A percentile compares a stretch with the other conserved stretches of the same genome.
Conservation (phyloP, 35 echinoderm and acorn worm genomes). For the Hemicentrotus pulcherrimus region DNA sequence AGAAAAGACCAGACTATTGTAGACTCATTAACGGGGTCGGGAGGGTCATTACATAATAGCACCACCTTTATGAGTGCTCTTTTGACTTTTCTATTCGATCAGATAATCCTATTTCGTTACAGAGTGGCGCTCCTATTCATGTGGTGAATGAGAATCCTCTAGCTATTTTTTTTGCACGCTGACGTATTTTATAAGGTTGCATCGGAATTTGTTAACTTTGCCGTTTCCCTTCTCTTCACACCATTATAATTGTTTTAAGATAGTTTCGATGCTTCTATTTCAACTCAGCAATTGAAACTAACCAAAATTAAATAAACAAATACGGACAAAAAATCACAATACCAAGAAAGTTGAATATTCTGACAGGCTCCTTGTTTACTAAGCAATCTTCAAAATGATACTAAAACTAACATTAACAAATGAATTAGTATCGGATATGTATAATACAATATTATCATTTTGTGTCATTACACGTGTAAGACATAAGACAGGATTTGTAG, state of each 20-base stretch:
- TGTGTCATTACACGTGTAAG: no score
- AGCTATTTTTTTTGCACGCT: not conserved
- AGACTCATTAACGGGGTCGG: constrained; percentile 24
- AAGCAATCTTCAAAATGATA: no score
- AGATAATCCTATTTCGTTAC: constrained; percentile 6
- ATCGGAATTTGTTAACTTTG: not conserved
- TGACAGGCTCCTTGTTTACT: no score
- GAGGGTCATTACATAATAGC: constrained; percentile 38
- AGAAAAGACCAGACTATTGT: not conserved
- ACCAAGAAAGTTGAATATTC: no score
- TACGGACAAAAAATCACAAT: no score
- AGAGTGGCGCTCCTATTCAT: constrained; percentile 25
- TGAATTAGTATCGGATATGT: no score
- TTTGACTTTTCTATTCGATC: constrained; percentile 19
- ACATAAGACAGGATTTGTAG: no score
- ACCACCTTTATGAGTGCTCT: not conserved
- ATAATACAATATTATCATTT: no score
- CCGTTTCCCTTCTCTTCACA: not conserved
- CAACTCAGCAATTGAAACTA: not conserved
- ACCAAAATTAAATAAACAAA: no score
- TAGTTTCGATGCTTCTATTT: not conserved
- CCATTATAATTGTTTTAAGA: not conserved
- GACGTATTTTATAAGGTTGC: not conserved
- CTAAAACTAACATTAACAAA: no score
- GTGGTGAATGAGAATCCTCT: not conserved